A percentile compares a stretch with the other conserved stretches of the same genome.
phyloP scores from a whole-genome alignment of 2,797 vertebrate genomes.

The Pyrocephalus nanus region DNA sequence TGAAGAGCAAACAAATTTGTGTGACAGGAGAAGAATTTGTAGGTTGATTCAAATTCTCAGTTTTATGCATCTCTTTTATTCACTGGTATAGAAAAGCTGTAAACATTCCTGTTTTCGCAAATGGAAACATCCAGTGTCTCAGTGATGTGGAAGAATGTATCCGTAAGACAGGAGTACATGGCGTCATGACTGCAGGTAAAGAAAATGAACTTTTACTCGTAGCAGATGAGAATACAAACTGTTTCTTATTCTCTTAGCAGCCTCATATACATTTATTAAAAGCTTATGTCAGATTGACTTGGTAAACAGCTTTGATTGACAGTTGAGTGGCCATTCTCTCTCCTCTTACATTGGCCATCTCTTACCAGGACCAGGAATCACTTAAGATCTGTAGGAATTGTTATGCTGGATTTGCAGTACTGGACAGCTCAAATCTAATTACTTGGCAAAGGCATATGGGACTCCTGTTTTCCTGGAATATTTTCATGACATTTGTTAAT shows the following conservation, averaged over 20 bases:
- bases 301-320: background rate
- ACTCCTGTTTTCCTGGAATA: background rate
- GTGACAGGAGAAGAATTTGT: background rate
- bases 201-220: background rate
- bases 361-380: background rate
- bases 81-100: slow-evolving; percentile 83
- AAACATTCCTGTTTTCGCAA: slow-evolving; percentile 94
- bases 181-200: slow-evolving; percentile 95
- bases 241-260: background rate
- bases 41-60: background rate
- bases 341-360: background rate
- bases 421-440: background rate
- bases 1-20: background rate
- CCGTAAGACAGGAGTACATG: slow-evolving; percentile 90
- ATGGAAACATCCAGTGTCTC: slow-evolving; percentile 94
- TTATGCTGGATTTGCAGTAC: background rate
- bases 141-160: slow-evolving; percentile 91
- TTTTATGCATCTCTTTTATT: background rate
- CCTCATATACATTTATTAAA: background rate
- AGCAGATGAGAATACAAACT: background rate
- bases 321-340: background rate
- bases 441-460: background rate
- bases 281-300: background rate
- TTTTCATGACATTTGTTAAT: background rate
- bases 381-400: background rate